Evolutionary conservation across 2,888 invertebrate genomes (phyloP), one percentile per base, ranked within the genome.

Genomic region (Leucophenga maculata): DNA sequence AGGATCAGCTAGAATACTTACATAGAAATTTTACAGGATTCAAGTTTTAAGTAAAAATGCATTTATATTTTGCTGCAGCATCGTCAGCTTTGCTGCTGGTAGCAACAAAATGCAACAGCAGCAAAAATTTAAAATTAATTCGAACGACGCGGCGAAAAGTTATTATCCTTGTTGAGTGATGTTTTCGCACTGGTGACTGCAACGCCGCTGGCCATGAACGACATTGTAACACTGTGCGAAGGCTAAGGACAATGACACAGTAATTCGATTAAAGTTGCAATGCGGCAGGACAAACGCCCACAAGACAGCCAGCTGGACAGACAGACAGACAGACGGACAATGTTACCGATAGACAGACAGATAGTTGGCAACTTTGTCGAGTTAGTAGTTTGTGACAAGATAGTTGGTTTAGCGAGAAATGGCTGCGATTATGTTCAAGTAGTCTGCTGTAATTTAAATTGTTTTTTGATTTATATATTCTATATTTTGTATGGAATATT

Each of bases 71-170:
- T 3, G 55, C 1, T 55, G 55, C 9, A 22, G 26, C n/a, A 39
- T 39, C 39, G 8, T 8, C 32, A 32, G 1, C 39, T 39, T 16
- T 6, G n/a, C 16, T 3, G 52, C 16, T 1, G 39, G 39, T 8
- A 11, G 55, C 55, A 20, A 22, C 14, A 26, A 11, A n/a, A 6
- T 55, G 55, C 11, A 55, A 55, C 14, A 26, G 22, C 22, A 9
- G 14, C 55, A 55, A 55, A 54, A 55, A 55, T 55, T 55, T 20
- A 22, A 55, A 55, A 55, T 55, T 55, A 55, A 55, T 55, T 18
- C 26, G 9, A 13, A 55, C 16, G 52, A 20, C 14, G 26, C 39
- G 9, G 22, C 18, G 26, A 55, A 20, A 55, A 55, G 22, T 55
- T 55, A 55, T 55, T 55, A 22, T 55, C 11, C 26, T 26, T 22